Evolutionary conservation across 2,113 vertebrate genomes (phyloP), one percentile per base, ranked within the genome.

Genomic region (Atherinomorus stipes): DNA sequence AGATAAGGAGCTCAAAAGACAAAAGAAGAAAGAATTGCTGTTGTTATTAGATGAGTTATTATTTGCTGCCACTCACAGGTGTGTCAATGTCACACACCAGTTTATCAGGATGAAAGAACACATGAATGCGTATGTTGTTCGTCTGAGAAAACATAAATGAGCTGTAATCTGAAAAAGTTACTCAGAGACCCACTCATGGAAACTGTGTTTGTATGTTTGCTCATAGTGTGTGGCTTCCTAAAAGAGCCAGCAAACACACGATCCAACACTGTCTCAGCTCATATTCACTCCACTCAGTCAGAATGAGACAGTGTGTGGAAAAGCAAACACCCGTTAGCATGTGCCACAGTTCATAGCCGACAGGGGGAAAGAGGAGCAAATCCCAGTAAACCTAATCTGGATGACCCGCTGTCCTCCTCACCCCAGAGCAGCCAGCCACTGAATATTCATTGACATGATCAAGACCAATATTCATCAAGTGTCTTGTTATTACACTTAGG

Each of bases 221-320:
- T 26, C 2, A 21, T 50, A 51, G 25, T 73, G 45, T 34, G 9
- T 15, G 4, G 6, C 16, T 62, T 70, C 63, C 49, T 76, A 18
- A 40, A 61, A 71, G 73, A 61, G 70, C 42, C 42, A 26, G 60
- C 21, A 38, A 53, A 57, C 8, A 10, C 53, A 40, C 16, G 53
- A 69, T 78, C 64, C 66, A 71, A 66, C 51, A 37, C 65, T 34
- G 64, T 72, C 65, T 85, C 40, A 26, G 54, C 64, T 76, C 71
- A 78, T 77, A 64, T 70, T 64, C 51, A 15, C 37, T 56, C 28
- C 76, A 64, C 25, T 64, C 74, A 52, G 61, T 77, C 71, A 60
- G 74, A 8, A 10, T 42, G n/a, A 19, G 57, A 53, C 53, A 71
- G 28, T 31, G 34, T 60, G 68, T 51, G 45, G 52, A 74, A 59